Evolutionary conservation across 2,113 vertebrate species (phyloP).

Genomic region (Labrus mixtus): DNA sequence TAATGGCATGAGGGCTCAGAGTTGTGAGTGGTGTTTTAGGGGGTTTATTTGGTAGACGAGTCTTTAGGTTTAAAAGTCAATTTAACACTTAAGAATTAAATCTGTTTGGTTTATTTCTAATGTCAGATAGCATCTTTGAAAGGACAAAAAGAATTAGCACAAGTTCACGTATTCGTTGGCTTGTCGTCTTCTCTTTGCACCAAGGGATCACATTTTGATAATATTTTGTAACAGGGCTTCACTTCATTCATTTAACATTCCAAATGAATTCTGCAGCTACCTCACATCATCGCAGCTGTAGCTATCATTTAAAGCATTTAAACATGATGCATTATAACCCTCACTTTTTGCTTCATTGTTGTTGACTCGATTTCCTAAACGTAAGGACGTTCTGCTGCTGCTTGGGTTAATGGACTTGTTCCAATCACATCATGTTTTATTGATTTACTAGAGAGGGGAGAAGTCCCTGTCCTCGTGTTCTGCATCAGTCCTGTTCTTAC

Average conservation of each 20-base stretch:
- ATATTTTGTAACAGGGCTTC: too few relatives aligned
- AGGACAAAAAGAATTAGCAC: background rate
- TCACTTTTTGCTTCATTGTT: background rate
- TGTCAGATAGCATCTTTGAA: background rate
- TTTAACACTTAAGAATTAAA: background rate
- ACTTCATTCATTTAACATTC: background rate
- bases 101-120: background rate
- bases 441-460: background rate
- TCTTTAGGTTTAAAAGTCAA: too few relatives aligned
- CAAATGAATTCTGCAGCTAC: background rate
- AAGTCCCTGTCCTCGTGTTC: background rate
- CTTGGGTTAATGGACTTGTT: conserved; percentile 3
- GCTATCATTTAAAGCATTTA: background rate
- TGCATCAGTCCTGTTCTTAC: background rate
- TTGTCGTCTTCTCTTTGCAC: background rate
- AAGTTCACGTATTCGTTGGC: background rate
- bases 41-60: too few relatives aligned
- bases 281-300: background rate
- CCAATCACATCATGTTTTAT: background rate
- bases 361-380: background rate
- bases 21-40: background rate
- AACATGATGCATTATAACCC: background rate
- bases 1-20: background rate
- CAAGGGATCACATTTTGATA: background rate
- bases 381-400: background rate